Evolutionary conservation across 2,797 vertebrate genomes (phyloP).

Genomic region (Perodicticus potto): DNA sequence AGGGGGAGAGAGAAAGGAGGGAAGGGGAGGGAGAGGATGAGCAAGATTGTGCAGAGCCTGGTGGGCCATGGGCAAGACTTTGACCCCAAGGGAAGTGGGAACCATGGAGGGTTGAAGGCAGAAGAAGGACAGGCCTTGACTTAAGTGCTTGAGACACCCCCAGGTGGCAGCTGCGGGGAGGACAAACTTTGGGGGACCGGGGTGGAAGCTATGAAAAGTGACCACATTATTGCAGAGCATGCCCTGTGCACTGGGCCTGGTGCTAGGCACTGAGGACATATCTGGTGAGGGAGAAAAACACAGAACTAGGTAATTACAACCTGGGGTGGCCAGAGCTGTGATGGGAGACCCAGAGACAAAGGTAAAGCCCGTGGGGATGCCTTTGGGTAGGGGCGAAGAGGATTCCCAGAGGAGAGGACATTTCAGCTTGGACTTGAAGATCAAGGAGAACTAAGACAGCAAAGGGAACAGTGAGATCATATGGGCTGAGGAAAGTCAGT

Average conservation of each 20-base stretch:
- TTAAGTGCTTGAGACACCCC: background rate
- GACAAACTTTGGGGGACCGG: background rate
- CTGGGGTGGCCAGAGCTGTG: background rate
- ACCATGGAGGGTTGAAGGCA: background rate
- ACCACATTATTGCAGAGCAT: background rate
- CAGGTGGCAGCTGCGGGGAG: background rate
- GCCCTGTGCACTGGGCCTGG: no score
- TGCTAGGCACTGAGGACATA: background rate
- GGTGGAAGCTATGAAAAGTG: background rate
- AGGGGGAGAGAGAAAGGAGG: background rate
- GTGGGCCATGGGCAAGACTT: background rate
- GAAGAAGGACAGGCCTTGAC: background rate
- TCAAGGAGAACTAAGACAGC: no score
- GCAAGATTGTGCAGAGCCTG: no score
- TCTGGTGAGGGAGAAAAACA: background rate
- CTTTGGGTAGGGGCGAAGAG: background rate
- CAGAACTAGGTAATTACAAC: background rate
- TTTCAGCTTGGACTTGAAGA: no score
- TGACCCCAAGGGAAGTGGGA: background rate
- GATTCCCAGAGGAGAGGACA: background rate
- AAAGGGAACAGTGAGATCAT: background rate
- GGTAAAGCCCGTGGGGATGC: background rate
- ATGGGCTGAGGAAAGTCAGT: background rate
- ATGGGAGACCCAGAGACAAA: background rate
- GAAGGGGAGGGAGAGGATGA: accelerated